phyloP scores from a whole-genome alignment of 2,797 vertebrate species.

The Cossypha dichroa region DNA sequence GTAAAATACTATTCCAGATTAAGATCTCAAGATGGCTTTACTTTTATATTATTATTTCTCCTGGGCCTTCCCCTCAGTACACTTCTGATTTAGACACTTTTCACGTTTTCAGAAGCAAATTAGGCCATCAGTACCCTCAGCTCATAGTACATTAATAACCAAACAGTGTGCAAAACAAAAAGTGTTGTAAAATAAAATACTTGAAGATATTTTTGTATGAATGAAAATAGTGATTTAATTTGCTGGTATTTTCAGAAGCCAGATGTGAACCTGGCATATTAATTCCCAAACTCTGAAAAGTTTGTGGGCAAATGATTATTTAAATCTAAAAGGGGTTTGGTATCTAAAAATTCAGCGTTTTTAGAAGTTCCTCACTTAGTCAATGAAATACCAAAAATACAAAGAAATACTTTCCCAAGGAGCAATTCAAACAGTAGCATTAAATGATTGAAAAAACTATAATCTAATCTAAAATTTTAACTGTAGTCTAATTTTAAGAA shows the following conservation, averaged over 20 bases:
- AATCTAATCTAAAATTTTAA: not conserved
- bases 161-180: not conserved
- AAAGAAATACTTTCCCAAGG: not conserved
- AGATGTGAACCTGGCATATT: not conserved
- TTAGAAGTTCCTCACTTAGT: not conserved
- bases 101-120: not conserved
- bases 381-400: not conserved
- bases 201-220: not conserved
- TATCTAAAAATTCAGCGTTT: not conserved
- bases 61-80: not conserved
- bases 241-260: not conserved
- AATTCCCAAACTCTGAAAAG: not conserved
- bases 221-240: not conserved
- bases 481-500: not conserved
- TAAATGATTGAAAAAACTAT: not conserved
- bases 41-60: conserved; percentile 15
- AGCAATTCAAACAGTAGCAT: not conserved
- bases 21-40: conserved; percentile 33
- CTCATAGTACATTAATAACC: not conserved
- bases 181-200: not conserved
- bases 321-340: not conserved
- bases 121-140: not conserved
- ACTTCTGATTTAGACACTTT: not conserved
- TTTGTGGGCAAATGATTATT: not conserved
- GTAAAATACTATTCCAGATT: conserved; percentile 56